Evolutionary conservation across 2,888 invertebrate species (phyloP), one percentile per base, ranked within the genome.

Genomic region (Pogonocherus hispidulus): DNA sequence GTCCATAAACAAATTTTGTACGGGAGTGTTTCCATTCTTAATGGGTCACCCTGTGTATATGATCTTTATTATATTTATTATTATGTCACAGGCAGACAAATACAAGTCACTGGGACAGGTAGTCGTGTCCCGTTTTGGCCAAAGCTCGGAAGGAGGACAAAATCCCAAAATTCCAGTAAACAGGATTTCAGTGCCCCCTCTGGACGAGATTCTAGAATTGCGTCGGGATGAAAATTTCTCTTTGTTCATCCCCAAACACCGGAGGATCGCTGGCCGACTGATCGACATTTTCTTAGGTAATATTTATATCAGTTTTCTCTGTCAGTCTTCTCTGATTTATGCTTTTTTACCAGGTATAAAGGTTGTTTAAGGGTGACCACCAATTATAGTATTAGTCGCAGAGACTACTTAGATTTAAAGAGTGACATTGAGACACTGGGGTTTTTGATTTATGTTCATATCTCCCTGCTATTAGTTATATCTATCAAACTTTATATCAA

Each of bases 241-340:
- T 0, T 86, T 93, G 14, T 95, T 95, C 80, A 87, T 93, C 66
- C 91, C 92, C 0, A 86, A 83, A 18, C 95, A 96, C 81, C 89
- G 92, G 47, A 87, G 87, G 62, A 90, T 93, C 83, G 94, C 95
- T 2, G 89, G 89, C 0, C 87, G 90, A 73, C 88, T 95, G 67
- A 91, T 93, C 56, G 88, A 91, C 63, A 86, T 91, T 18, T 90
- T 94, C 63, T 85, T 94, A 87, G 87, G 93, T 90, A 84, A 14
- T 14, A 14, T 14, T 67, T 6, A 14, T 3, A 47, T 47, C n/a
- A n/a, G n/a, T n/a, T n/a, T n/a, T n/a, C n/a, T n/a, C n/a, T n/a
- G n/a, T 47, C 6, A 41, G 8, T 11, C 11, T 5, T 41, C 3
- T 3, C n/a, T n/a, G n/a, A 41, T 41, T 41, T 41, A 8, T 41